phyloP scores from a whole-genome alignment of 2,797 vertebrate genomes.

The Acropternis orthonyx region DNA sequence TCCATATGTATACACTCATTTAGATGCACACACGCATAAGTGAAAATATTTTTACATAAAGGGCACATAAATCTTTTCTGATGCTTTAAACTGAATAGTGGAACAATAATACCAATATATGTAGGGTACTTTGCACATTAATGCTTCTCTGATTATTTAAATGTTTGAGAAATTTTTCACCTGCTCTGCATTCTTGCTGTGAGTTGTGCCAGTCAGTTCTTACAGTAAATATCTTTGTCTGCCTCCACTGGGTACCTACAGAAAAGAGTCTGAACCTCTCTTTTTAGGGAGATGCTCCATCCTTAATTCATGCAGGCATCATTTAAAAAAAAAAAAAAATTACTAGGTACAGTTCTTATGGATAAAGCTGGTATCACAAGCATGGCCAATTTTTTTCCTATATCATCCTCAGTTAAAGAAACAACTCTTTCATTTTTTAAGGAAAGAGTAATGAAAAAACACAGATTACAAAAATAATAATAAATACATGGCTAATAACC shows the following conservation, averaged over 20 bases:
- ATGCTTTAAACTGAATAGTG: background rate
- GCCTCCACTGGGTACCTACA: background rate
- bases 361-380: background rate
- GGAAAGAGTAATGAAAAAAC: background rate
- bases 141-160: background rate
- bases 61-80: background rate
- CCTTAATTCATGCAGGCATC: background rate
- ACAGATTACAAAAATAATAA: background rate
- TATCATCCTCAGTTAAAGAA: background rate
- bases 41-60: background rate
- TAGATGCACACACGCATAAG: background rate
- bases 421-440: background rate
- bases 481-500: background rate
- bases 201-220: background rate
- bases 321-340: accelerated
- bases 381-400: background rate
- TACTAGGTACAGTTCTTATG: background rate
- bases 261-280: background rate
- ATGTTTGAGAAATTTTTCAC: background rate
- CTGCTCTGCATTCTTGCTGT: background rate
- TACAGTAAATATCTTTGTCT: background rate
- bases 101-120: background rate
- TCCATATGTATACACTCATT: accelerated
- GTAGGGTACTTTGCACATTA: background rate
- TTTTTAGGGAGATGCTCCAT: background rate